Evolutionary conservation across 2,888 invertebrate genomes (phyloP).

Genomic region (Maniola hyperantus): DNA sequence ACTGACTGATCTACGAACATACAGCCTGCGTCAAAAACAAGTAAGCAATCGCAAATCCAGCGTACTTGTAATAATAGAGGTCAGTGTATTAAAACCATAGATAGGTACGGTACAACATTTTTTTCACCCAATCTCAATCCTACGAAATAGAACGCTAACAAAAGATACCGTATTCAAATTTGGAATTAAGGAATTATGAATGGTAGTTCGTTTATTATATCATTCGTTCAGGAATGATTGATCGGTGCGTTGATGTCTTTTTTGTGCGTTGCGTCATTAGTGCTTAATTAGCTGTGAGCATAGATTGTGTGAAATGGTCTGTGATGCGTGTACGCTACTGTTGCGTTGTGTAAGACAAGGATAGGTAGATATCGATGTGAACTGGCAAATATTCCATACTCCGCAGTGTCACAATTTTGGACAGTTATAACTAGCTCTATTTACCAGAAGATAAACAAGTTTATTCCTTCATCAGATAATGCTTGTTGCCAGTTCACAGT

Average conservation of each 20-base stretch:
- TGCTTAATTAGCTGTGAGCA: constrained; percentile 39
- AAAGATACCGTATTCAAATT: constrained; percentile 65
- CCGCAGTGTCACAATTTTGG: too few relatives aligned
- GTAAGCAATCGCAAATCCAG: too few relatives aligned
- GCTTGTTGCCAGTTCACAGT: too few relatives aligned
- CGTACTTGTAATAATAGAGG: too few relatives aligned
- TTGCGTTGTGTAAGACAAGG: not conserved
- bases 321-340: constrained; percentile 4
- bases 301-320: constrained; percentile 20
- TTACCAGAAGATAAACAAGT: too few relatives aligned
- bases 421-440: too few relatives aligned
- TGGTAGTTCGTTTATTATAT: constrained; percentile 49
- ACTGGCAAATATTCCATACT: too few relatives aligned
- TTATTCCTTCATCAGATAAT: too few relatives aligned
- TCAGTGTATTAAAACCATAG: too few relatives aligned
- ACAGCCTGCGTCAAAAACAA: too few relatives aligned
- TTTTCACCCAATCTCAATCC: constrained; percentile 56
- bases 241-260: constrained; percentile 43
- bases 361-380: not conserved
- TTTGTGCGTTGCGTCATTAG: constrained; percentile 43
- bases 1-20: too few relatives aligned
- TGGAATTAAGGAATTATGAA: constrained; percentile 70
- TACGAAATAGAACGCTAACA: constrained; percentile 52
- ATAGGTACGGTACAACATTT: not conserved
- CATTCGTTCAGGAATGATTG: constrained; percentile 42